Evolutionary conservation across 1,140 invertebrate species (phyloP).

Genomic region (Drosophila ficusphila): DNA sequence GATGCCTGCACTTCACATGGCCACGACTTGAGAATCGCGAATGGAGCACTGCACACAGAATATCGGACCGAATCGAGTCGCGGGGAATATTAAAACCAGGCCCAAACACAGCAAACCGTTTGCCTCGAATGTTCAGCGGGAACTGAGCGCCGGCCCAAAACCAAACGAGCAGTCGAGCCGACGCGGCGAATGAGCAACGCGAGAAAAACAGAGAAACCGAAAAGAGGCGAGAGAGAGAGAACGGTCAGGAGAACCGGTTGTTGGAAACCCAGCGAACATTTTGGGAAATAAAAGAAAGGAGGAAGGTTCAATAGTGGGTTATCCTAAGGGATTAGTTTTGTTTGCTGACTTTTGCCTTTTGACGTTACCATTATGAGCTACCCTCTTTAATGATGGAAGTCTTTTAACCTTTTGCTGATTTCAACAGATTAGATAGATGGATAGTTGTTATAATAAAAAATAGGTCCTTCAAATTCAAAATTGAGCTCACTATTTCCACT

Average conservation of each 20-base stretch:
- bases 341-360: constrained; percentile 24
- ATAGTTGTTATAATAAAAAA: too few relatives aligned
- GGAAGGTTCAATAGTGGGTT: constrained; percentile 1
- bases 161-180: neutral
- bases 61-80: constrained; percentile 14
- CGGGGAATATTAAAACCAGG: constrained; percentile 1
- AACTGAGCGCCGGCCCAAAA: constrained; percentile 44
- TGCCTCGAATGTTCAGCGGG: constrained; percentile 56
- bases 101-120: constrained; percentile 42
- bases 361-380: neutral
- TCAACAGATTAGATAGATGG: too few relatives aligned
- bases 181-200: constrained; percentile 23
- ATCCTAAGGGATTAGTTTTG: constrained; percentile 8
- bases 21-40: constrained; percentile 12
- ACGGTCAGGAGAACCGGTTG: constrained; percentile 48
- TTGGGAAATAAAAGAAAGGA: neutral
- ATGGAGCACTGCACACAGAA: constrained; percentile 12
- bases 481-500: too few relatives aligned
- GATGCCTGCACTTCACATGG: constrained; percentile 61
- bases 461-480: too few relatives aligned
- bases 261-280: constrained; percentile 51
- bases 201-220: constrained; percentile 21
- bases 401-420: neutral
- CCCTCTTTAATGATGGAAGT: neutral
- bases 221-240: constrained; percentile 6